Evolutionary conservation across 2,888 invertebrate species (phyloP), one percentile per base, ranked within the genome.

Genomic region (Hermodice carunculata): DNA sequence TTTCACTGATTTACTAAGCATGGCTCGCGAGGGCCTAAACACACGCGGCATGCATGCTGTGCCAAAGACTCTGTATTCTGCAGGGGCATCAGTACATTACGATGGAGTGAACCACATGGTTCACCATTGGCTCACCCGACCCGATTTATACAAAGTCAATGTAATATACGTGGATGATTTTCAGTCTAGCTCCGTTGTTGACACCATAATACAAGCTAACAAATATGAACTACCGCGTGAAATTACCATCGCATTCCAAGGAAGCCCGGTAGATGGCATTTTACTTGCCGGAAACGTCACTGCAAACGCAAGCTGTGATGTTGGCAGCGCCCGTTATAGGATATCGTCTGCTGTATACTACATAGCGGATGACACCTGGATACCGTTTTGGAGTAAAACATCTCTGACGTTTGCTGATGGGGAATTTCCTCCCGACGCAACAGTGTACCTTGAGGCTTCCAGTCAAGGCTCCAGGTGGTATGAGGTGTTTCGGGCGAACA

Each of bases 21-120:
- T 17, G 43, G 57, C 57, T n/a, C 14, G 29, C 8, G 24, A 24
- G 17, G 57, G 57, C 8, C 17, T 28, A 6, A 56, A 56, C 28
- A 43, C 57, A 8, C 42, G 26, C 5, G 57, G 57, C 8, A 56
- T 56, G 57, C 5, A 17, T 17, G 43, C 57, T 11, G 5, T 42
- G 28, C n/a, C 24, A 8, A 11, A 14, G 6, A 28, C 19, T 6
- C 5, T 6, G 4, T 56, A 43, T 43, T 43, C 37, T 28, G n/a
- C 6, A n/a, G 57, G 57, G 5, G 57, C 43, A 3, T 56, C 57
- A 6, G 57, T 56, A 17, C 57, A 56, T 11, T 56, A 56, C 29
- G 11, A 4, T 6, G 57, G 57, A 26, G 17, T 28, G 4, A 43
- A 40, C 43, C 14, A 42, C 22, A 42, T 43, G 57, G 22, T 8